Conservation (phyloP, 1,140 invertebrate genomes). For the Orussus abietinus region DNA sequence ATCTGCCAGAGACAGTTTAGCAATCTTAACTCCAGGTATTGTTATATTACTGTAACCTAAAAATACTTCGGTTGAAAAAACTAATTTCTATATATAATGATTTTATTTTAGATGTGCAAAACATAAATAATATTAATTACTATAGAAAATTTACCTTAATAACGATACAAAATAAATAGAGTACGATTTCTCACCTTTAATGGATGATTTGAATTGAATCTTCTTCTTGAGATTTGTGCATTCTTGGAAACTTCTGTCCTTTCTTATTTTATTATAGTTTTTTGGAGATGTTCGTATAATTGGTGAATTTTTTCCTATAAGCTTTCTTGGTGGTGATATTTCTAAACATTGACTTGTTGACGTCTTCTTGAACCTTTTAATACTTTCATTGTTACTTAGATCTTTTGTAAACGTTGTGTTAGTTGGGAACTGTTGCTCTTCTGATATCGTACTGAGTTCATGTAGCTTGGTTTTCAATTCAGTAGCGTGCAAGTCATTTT, state of each 20-base stretch:
- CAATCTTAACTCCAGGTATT: conserved; percentile 33
- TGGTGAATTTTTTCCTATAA: background rate
- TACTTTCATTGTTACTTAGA: background rate
- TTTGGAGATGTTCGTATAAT: conserved; percentile 11
- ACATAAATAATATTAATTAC: conserved; percentile 5
- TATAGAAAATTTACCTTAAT: conserved; percentile 7
- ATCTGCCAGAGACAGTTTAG: conserved; percentile 29
- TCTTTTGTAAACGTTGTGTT: background rate
- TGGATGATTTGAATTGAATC: conserved; percentile 24
- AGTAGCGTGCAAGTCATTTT: conserved; percentile 8
- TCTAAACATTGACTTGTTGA: conserved; percentile 3
- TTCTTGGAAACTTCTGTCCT: conserved; percentile 25
- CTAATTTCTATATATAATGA: too few species aligned
- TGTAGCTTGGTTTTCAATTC: conserved; percentile 4
- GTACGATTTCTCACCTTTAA: conserved; percentile 15
- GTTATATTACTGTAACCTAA: conserved; percentile 19
- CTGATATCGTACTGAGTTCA: conserved; percentile 15
- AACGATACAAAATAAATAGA: conserved; percentile 5
- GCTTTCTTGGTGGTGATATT: conserved; percentile 12
- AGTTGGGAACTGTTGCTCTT: conserved; percentile 14
- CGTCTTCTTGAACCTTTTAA: background rate
- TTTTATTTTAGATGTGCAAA: conserved; percentile 8
- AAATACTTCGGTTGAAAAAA: conserved; percentile 13
- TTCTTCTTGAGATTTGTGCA: conserved; percentile 24
- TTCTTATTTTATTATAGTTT: conserved; percentile 28